These are phyloP conservation scores for Buphagus erythrorhynchus DNA, from an alignment of 2,797 vertebrate species.

Conservation along the genomic window DNA sequence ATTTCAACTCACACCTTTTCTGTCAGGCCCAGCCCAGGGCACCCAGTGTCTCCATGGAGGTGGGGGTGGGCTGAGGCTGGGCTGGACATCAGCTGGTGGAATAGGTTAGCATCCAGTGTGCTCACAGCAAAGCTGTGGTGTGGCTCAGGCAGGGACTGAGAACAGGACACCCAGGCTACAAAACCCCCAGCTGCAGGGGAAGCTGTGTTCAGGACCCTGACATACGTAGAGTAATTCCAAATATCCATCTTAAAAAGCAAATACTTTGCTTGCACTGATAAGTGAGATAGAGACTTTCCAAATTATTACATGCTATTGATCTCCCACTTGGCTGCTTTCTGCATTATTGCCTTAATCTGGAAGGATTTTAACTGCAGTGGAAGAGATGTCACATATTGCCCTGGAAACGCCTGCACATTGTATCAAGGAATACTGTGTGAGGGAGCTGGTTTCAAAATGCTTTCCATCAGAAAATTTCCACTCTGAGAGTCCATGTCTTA, in stretches of 20 bases:
- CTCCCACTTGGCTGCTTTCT: neutral
- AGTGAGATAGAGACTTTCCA: neutral
- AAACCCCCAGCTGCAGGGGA: neutral
- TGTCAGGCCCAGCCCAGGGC: neutral
- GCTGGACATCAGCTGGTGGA: neutral
- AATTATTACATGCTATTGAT: neutral
- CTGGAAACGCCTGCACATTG: neutral
- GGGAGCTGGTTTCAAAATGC: neutral
- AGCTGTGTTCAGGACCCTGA: neutral
- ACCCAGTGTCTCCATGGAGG: neutral
- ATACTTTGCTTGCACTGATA: neutral
- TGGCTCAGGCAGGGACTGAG: neutral
- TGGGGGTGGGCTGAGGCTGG: neutral
- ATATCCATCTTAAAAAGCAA: neutral
- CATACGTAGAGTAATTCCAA: neutral
- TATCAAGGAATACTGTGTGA: neutral
- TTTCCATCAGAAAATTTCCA: neutral
- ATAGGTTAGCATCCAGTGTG: neutral
- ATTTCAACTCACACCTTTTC: neutral
- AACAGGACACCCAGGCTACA: neutral
- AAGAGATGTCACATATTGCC: neutral
- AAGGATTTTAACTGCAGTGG: neutral
- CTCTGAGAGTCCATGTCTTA: neutral
- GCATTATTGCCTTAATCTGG: neutral
- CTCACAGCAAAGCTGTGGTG: neutral